phyloP scores from a whole-genome alignment of 1,140 invertebrate genomes.

The Lethrus apterus region DNA sequence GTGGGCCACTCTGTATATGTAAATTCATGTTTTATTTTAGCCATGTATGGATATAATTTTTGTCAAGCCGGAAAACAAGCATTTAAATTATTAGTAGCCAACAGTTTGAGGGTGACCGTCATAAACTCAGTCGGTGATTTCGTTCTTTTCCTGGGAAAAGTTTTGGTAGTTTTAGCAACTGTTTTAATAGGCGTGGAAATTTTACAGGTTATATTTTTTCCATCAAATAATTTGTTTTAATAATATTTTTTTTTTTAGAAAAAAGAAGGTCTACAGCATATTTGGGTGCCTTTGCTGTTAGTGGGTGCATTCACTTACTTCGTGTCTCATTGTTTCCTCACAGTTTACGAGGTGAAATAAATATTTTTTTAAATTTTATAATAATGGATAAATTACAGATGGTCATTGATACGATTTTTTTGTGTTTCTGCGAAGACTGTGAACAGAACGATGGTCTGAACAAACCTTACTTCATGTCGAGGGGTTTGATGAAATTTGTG shows the following conservation, averaged over 20 bases:
- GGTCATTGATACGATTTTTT: constrained; percentile 73
- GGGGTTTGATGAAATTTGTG: constrained; percentile 64
- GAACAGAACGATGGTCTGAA: constrained; percentile 65
- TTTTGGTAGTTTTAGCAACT: constrained; percentile 57
- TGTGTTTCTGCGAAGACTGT: constrained; percentile 79
- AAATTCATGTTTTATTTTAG: constrained; percentile 46
- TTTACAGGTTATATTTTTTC: constrained; percentile 46
- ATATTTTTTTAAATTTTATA: background rate
- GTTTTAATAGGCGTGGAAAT: constrained; percentile 54
- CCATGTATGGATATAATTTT: constrained; percentile 64
- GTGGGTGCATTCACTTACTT: constrained; percentile 62
- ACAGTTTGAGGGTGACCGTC: constrained; percentile 61
- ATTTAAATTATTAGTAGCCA: constrained; percentile 52
- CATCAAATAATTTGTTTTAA: background rate
- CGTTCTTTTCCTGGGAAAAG: constrained; percentile 67
- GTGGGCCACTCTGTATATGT: too few relatives aligned
- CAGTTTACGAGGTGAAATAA: constrained; percentile 64
- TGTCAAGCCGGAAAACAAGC: constrained; percentile 57
- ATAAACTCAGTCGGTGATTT: constrained; percentile 76
- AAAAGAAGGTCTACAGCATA: constrained; percentile 55
- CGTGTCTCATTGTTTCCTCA: constrained; percentile 67
- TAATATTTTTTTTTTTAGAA: constrained; percentile 39
- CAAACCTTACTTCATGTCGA: constrained; percentile 68
- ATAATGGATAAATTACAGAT: constrained; percentile 47
- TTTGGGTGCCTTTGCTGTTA: constrained; percentile 60